Conservation (phyloP, 2,113 vertebrate species). For the Acinonyx jubatus region DNA sequence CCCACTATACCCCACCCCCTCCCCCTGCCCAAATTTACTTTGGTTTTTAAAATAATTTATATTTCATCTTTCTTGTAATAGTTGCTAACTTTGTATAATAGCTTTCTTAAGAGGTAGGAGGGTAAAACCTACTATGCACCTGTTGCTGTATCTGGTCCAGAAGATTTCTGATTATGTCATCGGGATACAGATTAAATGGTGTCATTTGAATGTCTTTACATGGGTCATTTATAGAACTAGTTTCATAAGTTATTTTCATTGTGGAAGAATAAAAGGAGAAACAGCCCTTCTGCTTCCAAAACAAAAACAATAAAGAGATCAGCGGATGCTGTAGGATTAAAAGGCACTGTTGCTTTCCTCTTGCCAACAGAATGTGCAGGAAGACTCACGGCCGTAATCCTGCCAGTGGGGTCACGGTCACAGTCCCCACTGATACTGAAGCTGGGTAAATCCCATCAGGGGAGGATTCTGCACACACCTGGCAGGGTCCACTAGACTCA, state of each 20-base stretch:
- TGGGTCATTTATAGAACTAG: background rate
- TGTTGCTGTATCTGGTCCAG: background rate
- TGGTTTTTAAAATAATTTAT: background rate
- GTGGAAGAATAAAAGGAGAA: background rate
- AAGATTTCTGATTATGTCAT: background rate
- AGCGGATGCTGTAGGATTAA: background rate
- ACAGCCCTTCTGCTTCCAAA: background rate
- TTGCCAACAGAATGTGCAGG: background rate
- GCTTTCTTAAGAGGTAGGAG: background rate
- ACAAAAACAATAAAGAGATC: background rate
- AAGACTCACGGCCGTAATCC: too few species aligned
- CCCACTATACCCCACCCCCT: background rate
- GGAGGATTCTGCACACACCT: background rate
- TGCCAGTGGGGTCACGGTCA: background rate
- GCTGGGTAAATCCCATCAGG: background rate
- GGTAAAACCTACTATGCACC: background rate
- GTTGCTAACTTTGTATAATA: background rate
- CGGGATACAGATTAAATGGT: background rate
- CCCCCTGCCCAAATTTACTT: background rate
- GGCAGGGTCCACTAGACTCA: background rate
- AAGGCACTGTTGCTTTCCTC: background rate
- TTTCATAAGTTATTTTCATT: background rate
- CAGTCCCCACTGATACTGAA: background rate
- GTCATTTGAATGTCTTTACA: background rate
- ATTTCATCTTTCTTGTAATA: constrained; percentile 24